Evolutionary conservation across 1,140 invertebrate species (phyloP).

Genomic region (Aethina tumida): DNA sequence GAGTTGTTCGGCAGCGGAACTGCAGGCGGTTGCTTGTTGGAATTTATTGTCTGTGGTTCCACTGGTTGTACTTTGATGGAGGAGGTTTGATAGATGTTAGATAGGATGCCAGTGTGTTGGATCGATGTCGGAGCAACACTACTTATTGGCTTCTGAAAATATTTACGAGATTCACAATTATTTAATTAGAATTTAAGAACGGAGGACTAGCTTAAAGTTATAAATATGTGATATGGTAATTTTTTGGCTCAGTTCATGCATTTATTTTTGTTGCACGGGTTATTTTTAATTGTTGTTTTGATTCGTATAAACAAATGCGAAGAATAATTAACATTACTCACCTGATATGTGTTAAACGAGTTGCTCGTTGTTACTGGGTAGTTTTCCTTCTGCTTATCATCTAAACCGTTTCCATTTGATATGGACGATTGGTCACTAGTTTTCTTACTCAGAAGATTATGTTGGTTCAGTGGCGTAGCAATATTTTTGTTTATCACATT

Average conservation of each 20-base stretch:
- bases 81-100: constrained; percentile 67
- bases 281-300: no score
- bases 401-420: constrained; percentile 10
- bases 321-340: no score
- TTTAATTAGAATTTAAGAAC: no score
- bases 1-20: constrained; percentile 35
- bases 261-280: no score
- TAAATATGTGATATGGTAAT: no score
- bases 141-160: constrained; percentile 60
- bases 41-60: constrained; percentile 59
- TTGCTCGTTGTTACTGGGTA: no score
- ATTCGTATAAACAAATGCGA: no score
- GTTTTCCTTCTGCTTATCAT: not conserved
- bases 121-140: constrained; percentile 69
- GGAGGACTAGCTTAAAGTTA: no score
- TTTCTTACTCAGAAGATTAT: constrained; percentile 33
- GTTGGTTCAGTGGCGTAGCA: constrained; percentile 47
- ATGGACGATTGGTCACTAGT: constrained; percentile 17
- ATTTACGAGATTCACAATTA: no score
- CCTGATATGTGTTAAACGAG: constrained; percentile 19
- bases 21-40: constrained; percentile 15
- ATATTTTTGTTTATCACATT: constrained; percentile 56
- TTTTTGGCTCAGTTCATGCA: no score
- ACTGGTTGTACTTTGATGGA: constrained; percentile 72
- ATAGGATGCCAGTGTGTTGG: constrained; percentile 54